A percentile compares a stretch with the other conserved stretches of the same genome.
phyloP scores from a whole-genome alignment of 2,113 vertebrate genomes.

The Caracal caracal region DNA sequence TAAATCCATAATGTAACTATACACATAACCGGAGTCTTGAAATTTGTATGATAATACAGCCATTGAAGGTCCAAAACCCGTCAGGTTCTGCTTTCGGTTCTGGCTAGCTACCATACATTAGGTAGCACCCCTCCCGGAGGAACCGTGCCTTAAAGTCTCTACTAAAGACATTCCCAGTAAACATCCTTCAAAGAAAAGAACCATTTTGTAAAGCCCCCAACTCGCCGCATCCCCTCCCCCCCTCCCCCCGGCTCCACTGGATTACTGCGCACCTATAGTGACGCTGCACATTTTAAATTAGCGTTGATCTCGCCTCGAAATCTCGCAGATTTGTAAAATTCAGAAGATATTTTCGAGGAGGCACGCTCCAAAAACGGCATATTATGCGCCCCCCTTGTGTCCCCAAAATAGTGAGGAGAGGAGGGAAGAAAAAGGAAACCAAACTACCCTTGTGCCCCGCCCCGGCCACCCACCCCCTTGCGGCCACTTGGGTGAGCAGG shows the following conservation, averaged over 20 bases:
- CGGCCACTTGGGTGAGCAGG: background rate
- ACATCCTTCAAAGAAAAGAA: background rate
- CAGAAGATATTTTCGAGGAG: background rate
- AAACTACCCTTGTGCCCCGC: rapidly evolving
- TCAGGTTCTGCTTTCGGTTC: background rate
- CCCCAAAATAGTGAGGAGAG: background rate
- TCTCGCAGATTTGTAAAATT: background rate
- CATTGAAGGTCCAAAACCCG: too few relatives aligned
- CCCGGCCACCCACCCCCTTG: background rate
- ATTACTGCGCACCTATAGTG: background rate
- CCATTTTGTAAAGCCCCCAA: background rate
- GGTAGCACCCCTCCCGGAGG: background rate
- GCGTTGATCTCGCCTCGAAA: background rate
- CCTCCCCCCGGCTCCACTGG: too few relatives aligned
- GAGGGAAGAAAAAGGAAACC: background rate
- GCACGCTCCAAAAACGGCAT: background rate
- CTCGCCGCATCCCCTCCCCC: background rate
- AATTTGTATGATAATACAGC: background rate
- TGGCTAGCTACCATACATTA: background rate
- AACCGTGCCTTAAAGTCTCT: rapidly evolving
- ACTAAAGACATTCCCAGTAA: background rate
- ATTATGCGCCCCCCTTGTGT: background rate
- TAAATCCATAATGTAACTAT: background rate
- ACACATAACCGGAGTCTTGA: background rate
- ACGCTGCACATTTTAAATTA: background rate